Percentiles rank a stretch among this genome's conserved stretches.
These are phyloP conservation scores for Psittacus erithacus DNA, from an alignment of 2,113 vertebrate genomes.

Conservation along the genomic window DNA sequence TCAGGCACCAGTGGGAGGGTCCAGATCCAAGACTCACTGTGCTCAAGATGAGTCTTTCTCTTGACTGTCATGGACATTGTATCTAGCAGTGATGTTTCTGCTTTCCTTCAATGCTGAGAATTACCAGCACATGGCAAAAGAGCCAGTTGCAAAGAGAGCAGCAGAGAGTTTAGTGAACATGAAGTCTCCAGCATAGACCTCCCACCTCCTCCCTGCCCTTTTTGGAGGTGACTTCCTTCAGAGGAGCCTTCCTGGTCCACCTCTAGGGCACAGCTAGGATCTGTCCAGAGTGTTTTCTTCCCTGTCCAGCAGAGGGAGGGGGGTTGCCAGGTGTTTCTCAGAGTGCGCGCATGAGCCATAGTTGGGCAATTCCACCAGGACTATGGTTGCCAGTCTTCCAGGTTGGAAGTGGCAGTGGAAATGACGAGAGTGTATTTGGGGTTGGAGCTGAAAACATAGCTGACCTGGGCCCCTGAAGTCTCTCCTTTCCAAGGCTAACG, in stretches of 20 bases:
- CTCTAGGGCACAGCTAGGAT: not conserved
- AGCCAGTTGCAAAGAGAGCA: not conserved
- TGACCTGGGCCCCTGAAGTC: slow-evolving; percentile 81
- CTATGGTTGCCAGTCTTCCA: slow-evolving; percentile 47
- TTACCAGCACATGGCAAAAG: not conserved
- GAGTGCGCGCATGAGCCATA: slow-evolving; percentile 32
- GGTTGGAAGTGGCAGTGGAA: not conserved
- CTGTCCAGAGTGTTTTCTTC: not conserved
- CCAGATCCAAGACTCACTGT: not conserved
- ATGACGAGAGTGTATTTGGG: not conserved
- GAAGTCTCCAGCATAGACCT: not conserved
- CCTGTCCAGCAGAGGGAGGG: not conserved
- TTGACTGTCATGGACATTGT: not conserved
- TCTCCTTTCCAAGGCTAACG: slow-evolving; percentile 77
- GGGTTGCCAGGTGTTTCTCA: not conserved
- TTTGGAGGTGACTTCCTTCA: not conserved
- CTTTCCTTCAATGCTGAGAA: not conserved
- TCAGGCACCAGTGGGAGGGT: not conserved
- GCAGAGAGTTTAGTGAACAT: not conserved
- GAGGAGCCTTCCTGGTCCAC: not conserved
- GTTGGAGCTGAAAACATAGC: slow-evolving; percentile 46
- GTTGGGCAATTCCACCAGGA: slow-evolving; percentile 59
- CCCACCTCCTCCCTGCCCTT: not conserved
- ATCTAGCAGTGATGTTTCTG: not conserved
- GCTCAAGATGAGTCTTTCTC: not conserved